A percentile compares a stretch with the other conserved stretches of the same genome.
phyloP scores from a whole-genome alignment of 1,140 invertebrate genomes.

The Choristoneura fumiferana region DNA sequence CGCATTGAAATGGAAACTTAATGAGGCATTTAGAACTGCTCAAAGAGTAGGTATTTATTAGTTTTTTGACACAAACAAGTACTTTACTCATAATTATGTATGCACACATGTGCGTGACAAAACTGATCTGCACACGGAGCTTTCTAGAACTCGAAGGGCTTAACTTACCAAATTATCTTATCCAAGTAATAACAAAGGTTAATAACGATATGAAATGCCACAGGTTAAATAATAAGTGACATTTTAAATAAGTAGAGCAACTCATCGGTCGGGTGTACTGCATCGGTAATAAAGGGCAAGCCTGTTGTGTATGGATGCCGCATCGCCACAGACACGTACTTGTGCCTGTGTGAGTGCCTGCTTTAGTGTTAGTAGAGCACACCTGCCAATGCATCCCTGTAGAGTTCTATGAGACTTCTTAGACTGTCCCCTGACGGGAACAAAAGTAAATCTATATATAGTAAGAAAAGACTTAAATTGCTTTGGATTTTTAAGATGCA shows the following conservation, averaged over 20 bases:
- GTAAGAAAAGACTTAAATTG: neutral
- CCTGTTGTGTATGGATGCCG: slow-evolving; percentile 42
- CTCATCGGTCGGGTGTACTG: slow-evolving; percentile 24
- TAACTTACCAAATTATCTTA: slow-evolving; percentile 12
- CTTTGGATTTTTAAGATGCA: neutral
- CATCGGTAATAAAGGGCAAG: slow-evolving; percentile 49
- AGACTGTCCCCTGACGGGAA: slow-evolving; percentile 1
- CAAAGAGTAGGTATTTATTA: too few species aligned
- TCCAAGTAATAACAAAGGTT: neutral
- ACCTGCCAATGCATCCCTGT: slow-evolving; percentile 50
- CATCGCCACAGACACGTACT: slow-evolving; percentile 24
- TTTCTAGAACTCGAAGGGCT: neutral
- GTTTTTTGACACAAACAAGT: too few species aligned
- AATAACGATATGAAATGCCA: neutral
- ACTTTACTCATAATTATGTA: too few species aligned
- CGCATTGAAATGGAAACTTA: neutral
- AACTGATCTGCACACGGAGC: neutral
- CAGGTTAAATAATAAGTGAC: neutral
- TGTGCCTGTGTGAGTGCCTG: slow-evolving; percentile 40
- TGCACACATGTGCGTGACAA: neutral
- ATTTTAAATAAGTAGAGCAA: slow-evolving; percentile 45
- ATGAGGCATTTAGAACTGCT: too few species aligned
- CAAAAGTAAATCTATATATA: neutral
- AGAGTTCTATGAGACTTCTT: slow-evolving; percentile 29
- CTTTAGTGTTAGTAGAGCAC: slow-evolving; percentile 50